Percentiles rank a stretch among this genome's conserved stretches.
Evolutionary conservation across 2,888 invertebrate genomes (phyloP).

Genomic region (Drosophila antonietae): DNA sequence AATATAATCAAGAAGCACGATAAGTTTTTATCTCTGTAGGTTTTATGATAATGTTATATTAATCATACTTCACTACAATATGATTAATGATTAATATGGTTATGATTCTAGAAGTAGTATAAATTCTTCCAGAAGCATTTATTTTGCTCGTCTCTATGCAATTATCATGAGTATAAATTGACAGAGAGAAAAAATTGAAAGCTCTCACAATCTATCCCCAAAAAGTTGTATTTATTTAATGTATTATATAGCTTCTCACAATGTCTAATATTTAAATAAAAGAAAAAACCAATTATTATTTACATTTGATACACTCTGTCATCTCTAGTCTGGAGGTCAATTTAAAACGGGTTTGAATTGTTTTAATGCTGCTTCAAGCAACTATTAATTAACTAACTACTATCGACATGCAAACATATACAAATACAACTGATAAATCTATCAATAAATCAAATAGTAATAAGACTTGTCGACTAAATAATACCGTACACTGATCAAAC

Average conservation of each 20-base stretch:
- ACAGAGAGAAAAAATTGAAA: neutral
- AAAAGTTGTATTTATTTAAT: neutral
- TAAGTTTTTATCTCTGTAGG: neutral
- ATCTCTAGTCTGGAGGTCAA: conserved; percentile 55
- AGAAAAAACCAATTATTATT: conserved; percentile 5
- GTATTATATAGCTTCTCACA: neutral
- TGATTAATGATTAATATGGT: too few species aligned
- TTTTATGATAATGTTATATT: neutral
- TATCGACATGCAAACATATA: conserved; percentile 19
- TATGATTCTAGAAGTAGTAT: too few species aligned
- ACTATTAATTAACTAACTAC: conserved; percentile 50
- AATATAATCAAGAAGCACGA: neutral
- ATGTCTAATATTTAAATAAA: neutral
- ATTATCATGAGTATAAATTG: neutral
- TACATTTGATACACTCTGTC: conserved; percentile 15
- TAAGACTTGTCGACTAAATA: neutral
- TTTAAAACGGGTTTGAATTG: conserved; percentile 59
- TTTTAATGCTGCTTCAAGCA: conserved; percentile 33
- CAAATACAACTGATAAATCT: conserved; percentile 4
- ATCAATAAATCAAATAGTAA: conserved; percentile 12
- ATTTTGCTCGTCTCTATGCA: neutral
- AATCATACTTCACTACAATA: too few species aligned
- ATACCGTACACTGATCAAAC: neutral
- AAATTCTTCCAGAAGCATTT: too few species aligned
- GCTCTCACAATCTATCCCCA: neutral